Percentiles rank a stretch among this genome's conserved stretches.
Conservation (phyloP, 2,113 vertebrate genomes). For the Podilymbus podiceps region DNA sequence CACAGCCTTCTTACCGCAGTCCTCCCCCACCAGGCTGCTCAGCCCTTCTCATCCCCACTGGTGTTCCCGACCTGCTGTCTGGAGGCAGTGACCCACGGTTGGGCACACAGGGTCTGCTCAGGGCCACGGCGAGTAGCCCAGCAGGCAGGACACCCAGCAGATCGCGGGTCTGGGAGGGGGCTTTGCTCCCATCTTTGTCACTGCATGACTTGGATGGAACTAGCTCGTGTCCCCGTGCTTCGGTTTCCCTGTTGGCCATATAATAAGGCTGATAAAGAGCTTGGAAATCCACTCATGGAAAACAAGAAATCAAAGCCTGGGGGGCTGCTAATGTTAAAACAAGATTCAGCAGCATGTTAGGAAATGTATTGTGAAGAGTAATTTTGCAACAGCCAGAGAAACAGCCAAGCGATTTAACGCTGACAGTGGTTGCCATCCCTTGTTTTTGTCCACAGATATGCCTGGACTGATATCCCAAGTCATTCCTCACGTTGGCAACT, state of each 20-base stretch:
- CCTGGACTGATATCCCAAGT: neutral
- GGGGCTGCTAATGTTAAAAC: neutral
- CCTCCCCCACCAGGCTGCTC: neutral
- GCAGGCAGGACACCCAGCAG: neutral
- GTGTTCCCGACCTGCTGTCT: no score
- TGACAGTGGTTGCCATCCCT: neutral
- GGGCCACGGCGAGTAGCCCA: accelerated
- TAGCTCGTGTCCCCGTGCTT: accelerated
- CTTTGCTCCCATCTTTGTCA: neutral
- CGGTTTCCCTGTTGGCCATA: neutral
- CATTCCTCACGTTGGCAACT: neutral
- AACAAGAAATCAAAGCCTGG: neutral
- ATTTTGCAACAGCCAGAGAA: neutral
- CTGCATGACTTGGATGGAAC: accelerated
- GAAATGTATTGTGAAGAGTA: neutral
- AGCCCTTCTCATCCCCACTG: neutral
- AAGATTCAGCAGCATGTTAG: neutral
- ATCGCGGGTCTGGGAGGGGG: accelerated
- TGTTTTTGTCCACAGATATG: neutral
- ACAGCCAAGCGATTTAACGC: neutral
- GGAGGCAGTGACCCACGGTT: neutral
- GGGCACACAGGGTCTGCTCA: neutral
- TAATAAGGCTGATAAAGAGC: neutral
- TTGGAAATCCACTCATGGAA: neutral
- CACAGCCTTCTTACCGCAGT: no score